These are phyloP conservation scores for Choristoneura rosaceana DNA, from an alignment of 2,888 invertebrate genomes.

Conservation along the genomic window DNA sequence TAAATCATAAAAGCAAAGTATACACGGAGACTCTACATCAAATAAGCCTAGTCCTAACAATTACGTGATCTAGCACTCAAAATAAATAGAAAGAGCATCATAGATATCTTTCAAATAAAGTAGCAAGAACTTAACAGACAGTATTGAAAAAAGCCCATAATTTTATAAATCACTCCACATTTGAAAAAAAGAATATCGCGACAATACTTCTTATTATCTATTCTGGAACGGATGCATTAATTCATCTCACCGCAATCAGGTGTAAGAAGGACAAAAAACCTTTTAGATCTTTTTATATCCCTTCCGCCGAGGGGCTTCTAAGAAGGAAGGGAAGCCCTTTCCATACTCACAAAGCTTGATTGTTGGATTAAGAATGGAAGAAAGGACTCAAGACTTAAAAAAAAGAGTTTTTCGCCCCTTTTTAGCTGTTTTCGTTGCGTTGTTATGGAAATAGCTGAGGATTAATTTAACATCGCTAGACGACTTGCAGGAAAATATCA, in stretches of 20 bases:
- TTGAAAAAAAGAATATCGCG: constrained; percentile 1
- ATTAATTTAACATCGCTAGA: too few species aligned
- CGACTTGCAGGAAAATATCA: too few species aligned
- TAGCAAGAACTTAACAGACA: too few species aligned
- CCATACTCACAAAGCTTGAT: constrained; percentile 38
- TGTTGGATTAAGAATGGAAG: constrained; percentile 34
- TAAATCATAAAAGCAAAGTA: too few species aligned
- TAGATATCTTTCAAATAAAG: too few species aligned
- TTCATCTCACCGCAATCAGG: constrained; percentile 41
- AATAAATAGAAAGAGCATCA: too few species aligned
- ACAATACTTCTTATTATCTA: constrained; percentile 32
- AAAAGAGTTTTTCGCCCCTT: constrained; percentile 11
- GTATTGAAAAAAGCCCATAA: neutral
- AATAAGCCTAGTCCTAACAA: too few species aligned
- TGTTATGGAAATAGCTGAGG: constrained; percentile 18
- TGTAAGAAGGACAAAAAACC: constrained; percentile 41
- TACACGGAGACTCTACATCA: too few species aligned
- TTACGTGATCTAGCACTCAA: too few species aligned
- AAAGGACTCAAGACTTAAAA: constrained; percentile 20
- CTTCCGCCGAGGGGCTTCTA: constrained; percentile 46
- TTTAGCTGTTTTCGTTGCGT: neutral
- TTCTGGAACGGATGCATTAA: constrained; percentile 39
- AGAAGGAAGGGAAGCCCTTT: constrained; percentile 46
- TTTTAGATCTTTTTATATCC: constrained; percentile 44
- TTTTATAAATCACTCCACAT: neutral